Conservation (phyloP, 2,113 vertebrate genomes). For the Microtus montanus region DNA sequence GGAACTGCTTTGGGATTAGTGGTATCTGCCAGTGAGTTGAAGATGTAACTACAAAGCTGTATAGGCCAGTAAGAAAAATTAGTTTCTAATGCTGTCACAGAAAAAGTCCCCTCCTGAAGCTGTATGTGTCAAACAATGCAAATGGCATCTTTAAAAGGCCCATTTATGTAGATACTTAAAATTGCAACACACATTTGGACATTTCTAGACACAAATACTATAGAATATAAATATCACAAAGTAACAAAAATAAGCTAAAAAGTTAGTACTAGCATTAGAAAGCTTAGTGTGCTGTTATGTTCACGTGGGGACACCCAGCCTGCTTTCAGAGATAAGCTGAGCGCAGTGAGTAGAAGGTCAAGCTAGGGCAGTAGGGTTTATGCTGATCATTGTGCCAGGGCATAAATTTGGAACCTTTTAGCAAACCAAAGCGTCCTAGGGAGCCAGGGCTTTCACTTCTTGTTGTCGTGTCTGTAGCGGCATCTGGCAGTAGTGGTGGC, state of each 20-base stretch:
- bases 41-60: neutral
- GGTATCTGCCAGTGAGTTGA: neutral
- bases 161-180: constrained; percentile 54
- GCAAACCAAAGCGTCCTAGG: neutral
- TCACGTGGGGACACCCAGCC: neutral
- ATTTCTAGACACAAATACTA: neutral
- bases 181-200: constrained; percentile 29
- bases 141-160: constrained; percentile 9
- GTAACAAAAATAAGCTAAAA: constrained; percentile 54
- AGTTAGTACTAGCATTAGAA: constrained; percentile 27
- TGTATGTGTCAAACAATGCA: neutral
- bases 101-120: neutral
- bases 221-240: neutral
- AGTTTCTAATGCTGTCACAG: constrained; percentile 11
- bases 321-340: constrained; percentile 19
- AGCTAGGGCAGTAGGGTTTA: neutral
- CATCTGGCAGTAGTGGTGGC: neutral
- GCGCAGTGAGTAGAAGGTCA: neutral
- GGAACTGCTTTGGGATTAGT: constrained; percentile 48
- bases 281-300: neutral
- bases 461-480: neutral
- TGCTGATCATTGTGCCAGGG: neutral
- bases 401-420: neutral
- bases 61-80: neutral
- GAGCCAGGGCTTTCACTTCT: neutral